Evolutionary conservation across 2,113 vertebrate genomes (phyloP).

Genomic region (Apistogramma diplotaenia): DNA sequence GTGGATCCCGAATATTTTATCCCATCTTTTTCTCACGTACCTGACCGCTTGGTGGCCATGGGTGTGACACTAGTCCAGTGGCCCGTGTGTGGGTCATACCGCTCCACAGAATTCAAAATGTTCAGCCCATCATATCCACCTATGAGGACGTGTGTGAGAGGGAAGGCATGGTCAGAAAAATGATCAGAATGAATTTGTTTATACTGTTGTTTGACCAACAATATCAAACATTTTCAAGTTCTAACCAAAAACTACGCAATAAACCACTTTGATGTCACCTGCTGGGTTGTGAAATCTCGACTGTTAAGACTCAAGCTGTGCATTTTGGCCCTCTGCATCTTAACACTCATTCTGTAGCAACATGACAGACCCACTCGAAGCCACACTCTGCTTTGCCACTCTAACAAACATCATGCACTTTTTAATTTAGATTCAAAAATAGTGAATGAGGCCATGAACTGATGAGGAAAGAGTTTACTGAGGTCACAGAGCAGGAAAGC

Average conservation of each 20-base stretch:
- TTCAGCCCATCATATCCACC: slow-evolving; percentile 98
- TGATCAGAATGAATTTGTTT: not conserved
- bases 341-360: not conserved
- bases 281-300: not conserved
- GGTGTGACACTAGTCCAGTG: slow-evolving; percentile 98
- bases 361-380: not conserved
- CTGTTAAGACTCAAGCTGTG: not conserved
- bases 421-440: not conserved
- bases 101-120: slow-evolving; percentile 96
- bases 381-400: not conserved
- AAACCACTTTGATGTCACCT: not conserved
- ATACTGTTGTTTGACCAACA: not conserved
- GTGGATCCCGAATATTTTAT: not conserved
- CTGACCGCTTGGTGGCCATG: slow-evolving; percentile 97
- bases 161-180: not conserved
- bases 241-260: not conserved
- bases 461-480: too few relatives aligned
- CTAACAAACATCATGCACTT: not conserved
- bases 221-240: not conserved
- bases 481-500: not conserved
- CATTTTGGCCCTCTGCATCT: not conserved
- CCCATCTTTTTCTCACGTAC: slow-evolving; percentile 24
- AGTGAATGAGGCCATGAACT: not conserved
- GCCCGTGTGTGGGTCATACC: slow-evolving; percentile 96
- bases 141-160: slow-evolving; percentile 53